phyloP scores from a whole-genome alignment of 1,140 invertebrate genomes.

The Heliothis virescens region DNA sequence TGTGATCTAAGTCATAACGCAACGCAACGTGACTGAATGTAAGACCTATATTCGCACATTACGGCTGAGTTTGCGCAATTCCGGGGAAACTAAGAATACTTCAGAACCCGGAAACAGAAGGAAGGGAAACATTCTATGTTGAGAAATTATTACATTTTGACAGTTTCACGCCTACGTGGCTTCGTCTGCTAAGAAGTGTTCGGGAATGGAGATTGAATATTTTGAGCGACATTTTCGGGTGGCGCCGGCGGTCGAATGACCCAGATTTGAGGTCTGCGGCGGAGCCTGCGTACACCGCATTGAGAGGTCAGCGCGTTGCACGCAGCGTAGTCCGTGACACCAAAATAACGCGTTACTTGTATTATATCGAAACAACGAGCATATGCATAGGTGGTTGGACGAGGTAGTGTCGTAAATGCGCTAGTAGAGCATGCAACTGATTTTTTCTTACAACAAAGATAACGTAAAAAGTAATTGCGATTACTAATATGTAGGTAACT shows the following conservation, averaged over 20 bases:
- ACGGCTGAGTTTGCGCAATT: constrained; percentile 31
- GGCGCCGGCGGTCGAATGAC: constrained; percentile 55
- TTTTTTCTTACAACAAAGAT: constrained; percentile 15
- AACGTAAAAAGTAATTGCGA: constrained; percentile 17
- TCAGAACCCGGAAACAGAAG: constrained; percentile 19
- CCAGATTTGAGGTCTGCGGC: constrained; percentile 57
- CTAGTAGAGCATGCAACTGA: constrained; percentile 12
- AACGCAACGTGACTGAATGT: background rate
- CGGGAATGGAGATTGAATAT: constrained; percentile 22
- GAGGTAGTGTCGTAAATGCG: constrained; percentile 16
- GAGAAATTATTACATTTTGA: constrained; percentile 21
- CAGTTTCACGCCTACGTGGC: constrained; percentile 15
- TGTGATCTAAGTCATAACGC: constrained; percentile 9
- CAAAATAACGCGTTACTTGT: constrained; percentile 53
- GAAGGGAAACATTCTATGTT: constrained; percentile 16
- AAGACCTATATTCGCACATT: constrained; percentile 34
- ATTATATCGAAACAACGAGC: constrained; percentile 44
- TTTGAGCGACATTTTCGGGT: constrained; percentile 56
- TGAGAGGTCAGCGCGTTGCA: constrained; percentile 60
- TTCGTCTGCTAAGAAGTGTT: background rate
- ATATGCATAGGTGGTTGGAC: background rate
- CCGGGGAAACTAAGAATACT: constrained; percentile 30
- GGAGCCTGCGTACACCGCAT: constrained; percentile 60
- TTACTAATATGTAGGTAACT: background rate
- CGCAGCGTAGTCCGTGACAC: constrained; percentile 61